A percentile compares a stretch with the other conserved stretches of the same genome.
Evolutionary conservation across 2,888 invertebrate genomes (phyloP).

Genomic region (Dyspetes luteomarginatus): DNA sequence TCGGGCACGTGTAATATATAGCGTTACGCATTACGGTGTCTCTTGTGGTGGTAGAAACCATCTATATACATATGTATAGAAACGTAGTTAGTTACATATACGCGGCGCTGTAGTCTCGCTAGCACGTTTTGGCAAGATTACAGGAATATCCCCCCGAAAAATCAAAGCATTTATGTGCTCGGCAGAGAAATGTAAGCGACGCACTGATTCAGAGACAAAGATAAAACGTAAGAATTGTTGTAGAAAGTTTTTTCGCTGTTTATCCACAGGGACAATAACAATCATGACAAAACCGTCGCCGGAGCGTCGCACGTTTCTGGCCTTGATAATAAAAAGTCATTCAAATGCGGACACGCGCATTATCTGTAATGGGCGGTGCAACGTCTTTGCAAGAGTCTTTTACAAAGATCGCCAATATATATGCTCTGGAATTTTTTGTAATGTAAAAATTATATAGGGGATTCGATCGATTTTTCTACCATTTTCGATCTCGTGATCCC

Average conservation of each 20-base stretch:
- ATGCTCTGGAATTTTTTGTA: conserved; percentile 10
- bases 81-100: neutral
- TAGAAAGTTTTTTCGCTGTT: neutral
- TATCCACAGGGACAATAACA: neutral
- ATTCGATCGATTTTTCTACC: neutral
- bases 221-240: too few relatives aligned
- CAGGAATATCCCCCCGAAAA: neutral
- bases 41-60: conserved; percentile 9
- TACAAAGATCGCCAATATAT: conserved; percentile 31
- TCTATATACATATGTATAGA: neutral
- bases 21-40: conserved; percentile 44
- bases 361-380: conserved; percentile 20
- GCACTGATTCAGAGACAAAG: too few relatives aligned
- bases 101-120: neutral
- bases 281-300: neutral
- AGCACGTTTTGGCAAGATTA: neutral
- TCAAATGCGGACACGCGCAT: conserved; percentile 27
- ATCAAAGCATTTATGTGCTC: too few relatives aligned
- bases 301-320: conserved; percentile 21
- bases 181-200: too few relatives aligned
- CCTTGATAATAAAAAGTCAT: conserved; percentile 59
- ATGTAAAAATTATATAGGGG: neutral
- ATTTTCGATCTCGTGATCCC: neutral
- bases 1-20: conserved; percentile 40
- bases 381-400: conserved; percentile 11